Evolutionary conservation across 2,888 invertebrate species (phyloP).

Genomic region (Xylocampa areola): DNA sequence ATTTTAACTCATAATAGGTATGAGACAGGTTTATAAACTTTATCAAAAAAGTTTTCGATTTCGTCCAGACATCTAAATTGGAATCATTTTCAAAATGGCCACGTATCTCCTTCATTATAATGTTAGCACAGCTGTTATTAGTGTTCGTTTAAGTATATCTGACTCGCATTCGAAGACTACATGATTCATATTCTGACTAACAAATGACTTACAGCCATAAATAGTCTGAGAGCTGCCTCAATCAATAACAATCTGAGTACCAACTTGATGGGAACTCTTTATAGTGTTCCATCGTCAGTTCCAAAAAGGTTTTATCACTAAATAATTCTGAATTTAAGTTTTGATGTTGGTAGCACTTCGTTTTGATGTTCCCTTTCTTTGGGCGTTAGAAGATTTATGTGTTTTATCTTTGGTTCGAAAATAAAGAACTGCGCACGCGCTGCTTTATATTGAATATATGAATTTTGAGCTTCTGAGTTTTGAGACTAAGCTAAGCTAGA

Average conservation of each 20-base stretch:
- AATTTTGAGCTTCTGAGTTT: constrained; percentile 9
- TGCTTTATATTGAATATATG: no score
- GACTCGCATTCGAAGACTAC: constrained; percentile 38
- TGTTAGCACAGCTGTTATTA: constrained; percentile 48
- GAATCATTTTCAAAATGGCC: constrained; percentile 24
- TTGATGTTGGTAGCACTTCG: constrained; percentile 22
- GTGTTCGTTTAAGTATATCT: constrained; percentile 38
- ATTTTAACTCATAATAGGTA: not conserved
- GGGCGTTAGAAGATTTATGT: constrained; percentile 30
- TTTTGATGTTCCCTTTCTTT: constrained; percentile 39
- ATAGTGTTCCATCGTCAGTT: constrained; percentile 12
- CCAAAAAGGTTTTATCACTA: constrained; percentile 32
- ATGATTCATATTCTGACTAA: constrained; percentile 68
- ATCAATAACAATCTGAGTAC: constrained; percentile 45
- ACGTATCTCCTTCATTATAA: constrained; percentile 5
- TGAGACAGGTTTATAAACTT: not conserved
- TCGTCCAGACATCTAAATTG: no score
- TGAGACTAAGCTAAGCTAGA: not conserved
- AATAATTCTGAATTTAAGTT: constrained; percentile 19
- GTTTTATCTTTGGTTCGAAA: constrained; percentile 26
- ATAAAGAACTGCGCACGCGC: constrained; percentile 11
- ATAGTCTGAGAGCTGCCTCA: constrained; percentile 49
- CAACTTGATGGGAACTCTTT: constrained; percentile 34
- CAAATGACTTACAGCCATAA: constrained; percentile 54
- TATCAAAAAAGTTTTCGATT: constrained; percentile 1